phyloP scores from a whole-genome alignment of 2,888 invertebrate species.

The Pogonocherus hispidulus region DNA sequence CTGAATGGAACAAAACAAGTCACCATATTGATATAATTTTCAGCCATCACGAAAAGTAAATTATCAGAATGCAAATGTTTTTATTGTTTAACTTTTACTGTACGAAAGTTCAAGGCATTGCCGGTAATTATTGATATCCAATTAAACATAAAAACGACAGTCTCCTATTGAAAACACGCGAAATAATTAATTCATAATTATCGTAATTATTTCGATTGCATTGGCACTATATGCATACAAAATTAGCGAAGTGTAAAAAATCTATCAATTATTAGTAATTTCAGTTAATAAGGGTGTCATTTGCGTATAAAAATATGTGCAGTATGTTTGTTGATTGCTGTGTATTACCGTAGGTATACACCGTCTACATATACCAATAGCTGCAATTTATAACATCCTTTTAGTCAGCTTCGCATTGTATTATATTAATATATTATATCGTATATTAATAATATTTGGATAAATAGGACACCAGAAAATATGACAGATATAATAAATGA shows the following conservation, averaged over 20 bases:
- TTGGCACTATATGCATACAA: not conserved
- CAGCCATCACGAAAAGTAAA: conserved; percentile 14
- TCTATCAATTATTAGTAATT: not conserved
- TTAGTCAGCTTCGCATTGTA: too few species aligned
- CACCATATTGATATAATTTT: not conserved
- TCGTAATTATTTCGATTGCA: conserved; percentile 14
- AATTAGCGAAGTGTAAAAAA: conserved; percentile 5
- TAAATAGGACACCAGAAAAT: too few species aligned
- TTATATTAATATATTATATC: too few species aligned
- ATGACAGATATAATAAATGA: too few species aligned
- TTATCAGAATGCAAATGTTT: conserved; percentile 9
- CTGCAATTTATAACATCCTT: too few species aligned
- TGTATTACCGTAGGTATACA: not conserved
- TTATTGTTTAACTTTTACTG: conserved; percentile 11
- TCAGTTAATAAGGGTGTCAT: not conserved
- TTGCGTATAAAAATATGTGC: not conserved
- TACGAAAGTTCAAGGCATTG: conserved; percentile 35
- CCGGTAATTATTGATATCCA: conserved; percentile 25
- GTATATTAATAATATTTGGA: too few species aligned
- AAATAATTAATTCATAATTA: conserved; percentile 32
- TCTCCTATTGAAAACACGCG: conserved; percentile 25
- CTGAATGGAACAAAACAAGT: too few species aligned
- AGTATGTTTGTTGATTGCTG: not conserved
- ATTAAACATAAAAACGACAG: conserved; percentile 33
- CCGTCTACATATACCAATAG: too few species aligned